phyloP scores from a whole-genome alignment of 1,140 invertebrate species.

The Limonius californicus region DNA sequence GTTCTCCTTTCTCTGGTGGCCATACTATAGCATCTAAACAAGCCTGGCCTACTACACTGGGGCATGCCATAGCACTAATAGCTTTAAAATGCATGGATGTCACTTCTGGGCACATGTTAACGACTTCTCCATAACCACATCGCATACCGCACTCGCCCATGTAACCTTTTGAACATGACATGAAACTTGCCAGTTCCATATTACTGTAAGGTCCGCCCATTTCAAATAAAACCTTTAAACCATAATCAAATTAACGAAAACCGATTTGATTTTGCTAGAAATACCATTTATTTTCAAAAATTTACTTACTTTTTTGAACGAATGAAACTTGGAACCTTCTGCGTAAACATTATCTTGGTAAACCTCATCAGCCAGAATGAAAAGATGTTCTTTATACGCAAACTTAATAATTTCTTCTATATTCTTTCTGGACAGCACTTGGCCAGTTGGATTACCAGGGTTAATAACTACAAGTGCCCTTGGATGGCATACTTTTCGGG shows the following conservation, averaged over 20 bases:
- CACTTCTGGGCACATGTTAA: conserved; percentile 9
- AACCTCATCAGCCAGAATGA: conserved; percentile 59
- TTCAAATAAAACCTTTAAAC: neutral
- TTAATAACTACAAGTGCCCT: conserved; percentile 94
- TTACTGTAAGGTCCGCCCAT: conserved; percentile 81
- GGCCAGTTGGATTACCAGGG: conserved; percentile 96
- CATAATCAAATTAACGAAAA: too few relatives aligned
- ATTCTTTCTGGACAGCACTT: conserved; percentile 82
- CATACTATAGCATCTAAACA: conserved; percentile 69
- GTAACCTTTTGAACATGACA: conserved; percentile 79
- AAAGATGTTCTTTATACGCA: conserved; percentile 80
- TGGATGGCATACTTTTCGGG: conserved; percentile 65
- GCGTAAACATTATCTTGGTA: conserved; percentile 90
- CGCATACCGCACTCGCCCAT: conserved; percentile 91
- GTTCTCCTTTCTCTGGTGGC: conserved; percentile 78
- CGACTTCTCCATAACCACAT: conserved; percentile 84
- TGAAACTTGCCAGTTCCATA: conserved; percentile 70
- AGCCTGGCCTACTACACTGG: too few relatives aligned
- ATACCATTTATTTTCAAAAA: too few relatives aligned
- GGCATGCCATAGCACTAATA: too few relatives aligned
- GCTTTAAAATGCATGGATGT: conserved; percentile 62
- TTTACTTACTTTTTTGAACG: conserved; percentile 88
- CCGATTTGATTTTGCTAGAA: too few relatives aligned
- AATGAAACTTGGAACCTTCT: conserved; percentile 80
- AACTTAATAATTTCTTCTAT: conserved; percentile 93